Evolutionary conservation across 2,113 vertebrate species (phyloP), one percentile per base, ranked within the genome.

Genomic region (Delphinapterus leucas): DNA sequence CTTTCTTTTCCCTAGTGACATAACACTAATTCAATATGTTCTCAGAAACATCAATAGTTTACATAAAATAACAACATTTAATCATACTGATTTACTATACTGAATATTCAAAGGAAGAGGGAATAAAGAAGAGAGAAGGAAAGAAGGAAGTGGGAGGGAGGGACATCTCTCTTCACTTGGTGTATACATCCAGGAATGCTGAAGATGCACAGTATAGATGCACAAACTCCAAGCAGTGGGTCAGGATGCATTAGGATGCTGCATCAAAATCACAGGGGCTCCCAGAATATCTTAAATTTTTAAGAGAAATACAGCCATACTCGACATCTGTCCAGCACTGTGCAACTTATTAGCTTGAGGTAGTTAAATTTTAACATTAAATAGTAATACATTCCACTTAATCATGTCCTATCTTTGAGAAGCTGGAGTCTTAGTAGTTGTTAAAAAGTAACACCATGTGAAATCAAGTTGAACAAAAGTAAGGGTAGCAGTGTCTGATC

Each of bases 131-230:
- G 15, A 14, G 23, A 17, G 28, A 38, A 77, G 60, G 21, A 76
- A 77, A 92, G 33, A 65, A 91, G 33, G 13, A 49, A n/a, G 36
- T 7, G 6, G 44, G 23, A 38, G 3, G 13, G 38, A 65, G 6
- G n/a, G 28, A 25, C 23, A 20, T 28, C 53, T 83, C 70, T 70
- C 3, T 61, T 67, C 60, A 41, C 47, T 38, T 53, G 20, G 13
- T 13, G 6, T 23, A 0, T 4, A 53, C 3, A 18, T 36, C 5
- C 6, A 55, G 53, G 17, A 65, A 41, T 9, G 0, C 0, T 10
- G 33, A 68, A n/a, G 65, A 2, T 3, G 0, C 3, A 1, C 0
- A 7, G 21, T 3, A 4, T 0, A 58, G 26, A 33, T 6, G 10
- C 36, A 8, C 3, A 1, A 23, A 73, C 21, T 71, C n/a, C 53